Conservation (phyloP, 2,797 vertebrate genomes). For the Coranthus polyacanthus region DNA sequence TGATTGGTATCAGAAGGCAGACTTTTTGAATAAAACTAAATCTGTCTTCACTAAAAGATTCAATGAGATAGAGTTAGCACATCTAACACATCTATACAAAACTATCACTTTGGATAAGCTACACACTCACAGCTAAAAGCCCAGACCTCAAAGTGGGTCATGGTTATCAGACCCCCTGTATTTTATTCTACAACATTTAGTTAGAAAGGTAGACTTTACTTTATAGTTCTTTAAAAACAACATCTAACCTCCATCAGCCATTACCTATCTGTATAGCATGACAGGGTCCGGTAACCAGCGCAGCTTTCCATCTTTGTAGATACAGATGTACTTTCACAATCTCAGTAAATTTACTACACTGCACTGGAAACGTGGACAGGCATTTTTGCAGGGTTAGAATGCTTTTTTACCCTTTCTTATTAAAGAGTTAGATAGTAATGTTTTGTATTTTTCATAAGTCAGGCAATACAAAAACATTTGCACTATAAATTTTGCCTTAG, state of each 20-base stretch:
- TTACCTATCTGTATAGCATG: conserved; percentile 16
- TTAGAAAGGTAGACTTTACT: conserved; percentile 24
- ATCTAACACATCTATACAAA: conserved; percentile 4
- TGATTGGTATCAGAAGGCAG: background rate
- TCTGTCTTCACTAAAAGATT: background rate
- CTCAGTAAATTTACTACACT: conserved; percentile 18
- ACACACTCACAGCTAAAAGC: conserved; percentile 22
- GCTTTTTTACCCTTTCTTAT: background rate
- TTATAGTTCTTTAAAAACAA: conserved; percentile 14
- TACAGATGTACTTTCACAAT: conserved; percentile 27
- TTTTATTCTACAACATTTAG: conserved; percentile 58
- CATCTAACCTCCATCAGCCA: conserved; percentile 28
- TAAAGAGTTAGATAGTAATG: background rate
- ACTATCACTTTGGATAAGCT: background rate
- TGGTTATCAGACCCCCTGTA: conserved; percentile 19
- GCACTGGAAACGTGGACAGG: conserved; percentile 17
- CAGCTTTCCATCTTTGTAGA: conserved; percentile 39
- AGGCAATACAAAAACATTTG: conserved; percentile 33
- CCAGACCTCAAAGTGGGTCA: conserved; percentile 14
- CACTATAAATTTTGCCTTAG: conserved; percentile 15
- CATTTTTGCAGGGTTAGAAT: too few species aligned
- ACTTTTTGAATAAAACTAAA: background rate
- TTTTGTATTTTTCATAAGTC: conserved; percentile 18
- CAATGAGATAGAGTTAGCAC: too few species aligned
- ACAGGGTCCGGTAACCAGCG: conserved; percentile 39